Conservation (phyloP, 2,888 invertebrate species). For the Pandemis corylana region DNA sequence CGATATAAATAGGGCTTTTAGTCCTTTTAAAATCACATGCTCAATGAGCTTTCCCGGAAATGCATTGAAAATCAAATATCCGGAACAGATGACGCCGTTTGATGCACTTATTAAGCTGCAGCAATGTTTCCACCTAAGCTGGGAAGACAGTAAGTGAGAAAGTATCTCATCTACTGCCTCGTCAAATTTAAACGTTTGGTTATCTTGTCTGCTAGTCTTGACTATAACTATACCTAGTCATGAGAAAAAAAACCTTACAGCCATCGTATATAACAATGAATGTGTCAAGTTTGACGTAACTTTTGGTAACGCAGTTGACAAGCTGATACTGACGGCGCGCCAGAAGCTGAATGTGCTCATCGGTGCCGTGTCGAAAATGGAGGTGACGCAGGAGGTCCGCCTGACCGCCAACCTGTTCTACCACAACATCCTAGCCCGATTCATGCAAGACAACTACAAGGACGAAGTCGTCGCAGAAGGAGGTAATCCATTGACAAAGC, state of each 20-base stretch:
- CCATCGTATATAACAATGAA: background rate
- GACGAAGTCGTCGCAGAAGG: conserved; percentile 74
- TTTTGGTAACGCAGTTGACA: conserved; percentile 65
- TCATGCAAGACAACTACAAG: conserved; percentile 74
- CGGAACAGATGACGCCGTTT: no score
- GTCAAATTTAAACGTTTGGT: no score
- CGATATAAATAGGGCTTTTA: no score
- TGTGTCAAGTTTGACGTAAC: background rate
- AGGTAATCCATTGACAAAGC: conserved; percentile 55
- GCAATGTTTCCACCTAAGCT: no score
- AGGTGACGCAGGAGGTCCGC: conserved; percentile 65
- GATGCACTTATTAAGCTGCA: no score
- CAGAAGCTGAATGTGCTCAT: conserved; percentile 71
- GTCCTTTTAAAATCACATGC: no score
- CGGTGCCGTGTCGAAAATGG: conserved; percentile 72
- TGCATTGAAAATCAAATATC: no score
- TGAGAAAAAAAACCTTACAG: background rate
- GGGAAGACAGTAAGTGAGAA: no score
- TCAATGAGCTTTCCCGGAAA: no score
- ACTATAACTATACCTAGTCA: no score
- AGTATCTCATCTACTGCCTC: no score
- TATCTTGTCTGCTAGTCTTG: no score
- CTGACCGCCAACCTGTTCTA: conserved; percentile 68
- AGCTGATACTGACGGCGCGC: conserved; percentile 63
- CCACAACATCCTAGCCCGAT: conserved; percentile 71